A percentile compares a stretch with the other conserved stretches of the same genome.
phyloP scores from a whole-genome alignment of 2,888 invertebrate species.

The Tipula helvola region DNA sequence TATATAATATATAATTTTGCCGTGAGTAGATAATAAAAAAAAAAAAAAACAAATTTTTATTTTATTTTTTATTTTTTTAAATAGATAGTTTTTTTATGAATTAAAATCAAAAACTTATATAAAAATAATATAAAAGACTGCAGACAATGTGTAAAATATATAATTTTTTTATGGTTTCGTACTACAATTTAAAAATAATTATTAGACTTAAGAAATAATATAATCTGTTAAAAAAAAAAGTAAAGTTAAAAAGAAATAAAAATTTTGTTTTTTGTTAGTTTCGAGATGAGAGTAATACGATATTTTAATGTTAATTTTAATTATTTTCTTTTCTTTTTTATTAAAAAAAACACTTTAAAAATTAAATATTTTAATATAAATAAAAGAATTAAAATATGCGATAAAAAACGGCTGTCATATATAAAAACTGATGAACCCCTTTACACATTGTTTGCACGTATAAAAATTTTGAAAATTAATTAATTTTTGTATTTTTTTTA shows the following conservation, averaged over 20 bases:
- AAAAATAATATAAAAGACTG: slow-evolving; percentile 6
- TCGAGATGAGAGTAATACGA: slow-evolving; percentile 10
- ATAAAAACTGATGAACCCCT: slow-evolving; percentile 19
- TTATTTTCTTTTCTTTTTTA: slow-evolving; percentile 28
- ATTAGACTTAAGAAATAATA: not conserved
- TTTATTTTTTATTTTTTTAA: not conserved
- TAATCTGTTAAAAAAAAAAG: not conserved
- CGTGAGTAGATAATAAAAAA: not conserved
- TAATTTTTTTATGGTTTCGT: slow-evolving; percentile 6
- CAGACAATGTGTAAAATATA: slow-evolving; percentile 10
- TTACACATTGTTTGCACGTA: slow-evolving; percentile 41
- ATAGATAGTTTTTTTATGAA: not conserved
- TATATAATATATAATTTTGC: not conserved
- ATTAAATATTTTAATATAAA: slow-evolving; percentile 5
- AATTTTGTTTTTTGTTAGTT: slow-evolving; percentile 5
- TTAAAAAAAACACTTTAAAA: slow-evolving; percentile 22
- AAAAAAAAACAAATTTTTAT: not conserved
- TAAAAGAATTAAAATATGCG: not conserved
- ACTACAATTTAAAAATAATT: not conserved
- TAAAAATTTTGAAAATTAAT: slow-evolving; percentile 10
- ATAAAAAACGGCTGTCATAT: slow-evolving; percentile 9
- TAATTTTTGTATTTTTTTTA: slow-evolving; percentile 22
- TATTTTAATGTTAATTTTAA: slow-evolving; percentile 11
- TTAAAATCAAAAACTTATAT: not conserved
- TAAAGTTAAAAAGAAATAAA: not conserved